Evolutionary conservation across 1,140 invertebrate genomes (phyloP), one percentile per base, ranked within the genome.

Genomic region (Augochlora pura): DNA sequence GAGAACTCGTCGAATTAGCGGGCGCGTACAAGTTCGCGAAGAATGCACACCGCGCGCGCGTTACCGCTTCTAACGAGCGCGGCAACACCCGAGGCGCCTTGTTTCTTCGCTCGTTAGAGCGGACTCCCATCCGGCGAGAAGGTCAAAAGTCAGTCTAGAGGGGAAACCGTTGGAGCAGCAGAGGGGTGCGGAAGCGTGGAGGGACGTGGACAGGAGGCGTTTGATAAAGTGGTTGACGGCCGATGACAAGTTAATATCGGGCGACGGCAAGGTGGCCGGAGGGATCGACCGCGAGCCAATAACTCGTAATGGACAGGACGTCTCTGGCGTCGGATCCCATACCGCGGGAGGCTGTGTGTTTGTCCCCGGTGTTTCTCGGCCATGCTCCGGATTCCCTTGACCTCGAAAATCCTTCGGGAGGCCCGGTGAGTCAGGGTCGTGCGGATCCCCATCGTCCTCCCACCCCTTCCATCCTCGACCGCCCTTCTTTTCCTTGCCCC

Each of bases 401-500:
- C 85, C 85, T 86, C 85, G 77, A 86, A 86, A 86, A 86, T 83
- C 84, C 84, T 66, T 77, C 71, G 66, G 84, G 85, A 86, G 39
- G 64, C 25, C 57, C 23, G 52, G 69, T 4, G 32, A 78, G 77
- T 83, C 81, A 83, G 85, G 81, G 77, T 83, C 84, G 77, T 18
- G 59, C 52, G 32, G 57, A 18, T 65, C 71, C 38, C 32, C 21
- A 21, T 62, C 73, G 42, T 21, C 52, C 46, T 2, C 46, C 27
- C 23, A 25, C 16, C 23, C 16, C 0, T 3, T 18, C 9, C 10
- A 12, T 12, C 42, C 42, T 14, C 42, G 32, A 32, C 1, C 42
- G 42, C 0, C 42, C 42, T 46, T 46, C 23, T n/a, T 21, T 52
- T 52, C 18, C 49, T 52, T 52, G 10, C 42, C 42, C 10, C 0